Base-by-base conservation (phyloP, 2,888 invertebrate genomes). In the Brachylomia viminalis region DNA sequence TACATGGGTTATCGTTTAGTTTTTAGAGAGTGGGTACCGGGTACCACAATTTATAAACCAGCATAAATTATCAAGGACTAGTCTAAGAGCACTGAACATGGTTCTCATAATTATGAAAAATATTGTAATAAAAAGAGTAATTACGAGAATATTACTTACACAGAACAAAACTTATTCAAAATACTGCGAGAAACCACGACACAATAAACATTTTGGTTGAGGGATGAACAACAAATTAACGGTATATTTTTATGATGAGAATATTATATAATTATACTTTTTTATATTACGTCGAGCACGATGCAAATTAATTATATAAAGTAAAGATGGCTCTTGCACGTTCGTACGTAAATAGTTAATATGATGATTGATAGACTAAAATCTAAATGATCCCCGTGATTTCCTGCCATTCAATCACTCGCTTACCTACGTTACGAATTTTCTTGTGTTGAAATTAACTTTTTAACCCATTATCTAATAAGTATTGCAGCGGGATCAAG, bases 111-210 rank as follows among this genome's bases (percentile, higher is more conserved):
- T 30, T 10, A 20, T 30, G 10, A 27, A 56, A 0, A 30, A 58
- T n/a, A 58, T 47, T 30, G 8, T 20, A 20, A 4, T 58, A 33
- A 3, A 30, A 20, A 30, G 3, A 58, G 0, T 4, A 33, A 17
- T 20, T 20, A 47, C 15, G 13, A 8, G n/a, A 30, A 3, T 23
- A 59, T 33, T 33, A 70, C 70, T 70, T 20, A 64, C 64, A n/a
- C 20, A 64, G 33, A 33, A n/a, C 33, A 33, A 11, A 62, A 62
- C 10, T 17, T 1, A 64, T 33, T 13, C n/a, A 33, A 70, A 47
- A 3, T 33, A 64, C 13, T 20, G 13, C 47, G n/a, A 70, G n/a
- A 47, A 33, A 33, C 47, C 70, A n/a, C 70, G 20, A 64, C 70
- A 64, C 33, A 47, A 13, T 2, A 17, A 64, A 47, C 47, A 70